Evolutionary conservation across 2,113 vertebrate species (phyloP).

Genomic region (Aleadryas rufinucha): DNA sequence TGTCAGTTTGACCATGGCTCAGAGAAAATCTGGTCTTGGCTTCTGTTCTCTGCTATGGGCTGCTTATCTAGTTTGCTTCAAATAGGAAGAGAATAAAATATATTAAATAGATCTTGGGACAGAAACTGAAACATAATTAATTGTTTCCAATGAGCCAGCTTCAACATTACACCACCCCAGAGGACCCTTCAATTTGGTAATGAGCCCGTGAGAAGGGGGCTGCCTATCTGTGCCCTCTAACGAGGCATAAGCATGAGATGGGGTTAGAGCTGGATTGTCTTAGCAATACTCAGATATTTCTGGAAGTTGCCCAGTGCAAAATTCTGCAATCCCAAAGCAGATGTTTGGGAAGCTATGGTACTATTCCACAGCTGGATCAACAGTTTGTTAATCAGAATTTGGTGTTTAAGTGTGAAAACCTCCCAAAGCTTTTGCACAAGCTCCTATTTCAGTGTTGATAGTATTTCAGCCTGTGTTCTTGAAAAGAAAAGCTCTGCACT

Average conservation of each 20-base stretch:
- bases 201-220: neutral
- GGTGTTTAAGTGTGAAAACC: neutral
- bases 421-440: neutral
- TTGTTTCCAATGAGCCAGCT: neutral
- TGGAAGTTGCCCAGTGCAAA: neutral
- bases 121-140: neutral
- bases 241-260: rapidly evolving
- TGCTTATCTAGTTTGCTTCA: neutral
- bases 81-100: neutral
- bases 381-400: neutral
- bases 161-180: neutral
- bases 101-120: neutral
- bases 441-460: neutral
- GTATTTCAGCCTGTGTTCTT: neutral
- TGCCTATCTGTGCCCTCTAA: neutral
- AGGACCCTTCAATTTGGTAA: neutral
- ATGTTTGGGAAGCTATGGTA: neutral
- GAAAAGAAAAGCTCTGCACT: neutral
- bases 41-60: neutral
- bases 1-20: neutral
- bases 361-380: neutral
- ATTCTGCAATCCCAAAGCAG: neutral
- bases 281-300: neutral
- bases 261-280: neutral
- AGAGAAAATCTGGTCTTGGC: neutral